Evolutionary conservation across 2,888 invertebrate genomes (phyloP).

Genomic region (Charanyca ferruginea): DNA sequence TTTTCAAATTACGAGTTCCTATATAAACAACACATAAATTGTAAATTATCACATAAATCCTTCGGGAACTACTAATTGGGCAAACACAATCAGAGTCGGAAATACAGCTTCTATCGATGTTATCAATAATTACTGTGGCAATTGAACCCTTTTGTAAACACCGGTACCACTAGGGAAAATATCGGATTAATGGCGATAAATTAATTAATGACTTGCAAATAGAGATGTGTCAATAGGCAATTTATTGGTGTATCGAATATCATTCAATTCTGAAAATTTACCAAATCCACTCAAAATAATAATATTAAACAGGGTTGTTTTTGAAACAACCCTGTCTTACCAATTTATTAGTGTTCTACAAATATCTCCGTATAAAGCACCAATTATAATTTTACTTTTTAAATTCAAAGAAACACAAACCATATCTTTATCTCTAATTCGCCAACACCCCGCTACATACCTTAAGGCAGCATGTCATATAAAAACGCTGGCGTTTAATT

Average conservation of each 20-base stretch:
- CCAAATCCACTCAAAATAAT: not conserved
- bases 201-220: slow-evolving; percentile 9
- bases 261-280: not conserved
- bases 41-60: not conserved
- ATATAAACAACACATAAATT: not conserved
- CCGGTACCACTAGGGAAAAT: slow-evolving; percentile 17
- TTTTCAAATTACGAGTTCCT: not conserved
- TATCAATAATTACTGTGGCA: slow-evolving; percentile 34
- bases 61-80: not conserved
- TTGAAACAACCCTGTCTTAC: no score
- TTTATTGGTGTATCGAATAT: not conserved
- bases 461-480: slow-evolving; percentile 45
- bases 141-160: slow-evolving; percentile 25
- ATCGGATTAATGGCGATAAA: slow-evolving; percentile 1
- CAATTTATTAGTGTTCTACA: no score
- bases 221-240: not conserved
- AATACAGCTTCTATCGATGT: slow-evolving; percentile 5
- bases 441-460: slow-evolving; percentile 42
- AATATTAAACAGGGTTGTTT: no score
- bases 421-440: not conserved
- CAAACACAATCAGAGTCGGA: not conserved
- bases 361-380: no score
- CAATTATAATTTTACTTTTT: no score
- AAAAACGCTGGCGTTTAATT: slow-evolving; percentile 69
- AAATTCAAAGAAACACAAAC: not conserved